Percentiles rank a stretch among this genome's conserved stretches.
phyloP scores from a whole-genome alignment of 2,888 invertebrate species.

The Microplitis manilae region DNA sequence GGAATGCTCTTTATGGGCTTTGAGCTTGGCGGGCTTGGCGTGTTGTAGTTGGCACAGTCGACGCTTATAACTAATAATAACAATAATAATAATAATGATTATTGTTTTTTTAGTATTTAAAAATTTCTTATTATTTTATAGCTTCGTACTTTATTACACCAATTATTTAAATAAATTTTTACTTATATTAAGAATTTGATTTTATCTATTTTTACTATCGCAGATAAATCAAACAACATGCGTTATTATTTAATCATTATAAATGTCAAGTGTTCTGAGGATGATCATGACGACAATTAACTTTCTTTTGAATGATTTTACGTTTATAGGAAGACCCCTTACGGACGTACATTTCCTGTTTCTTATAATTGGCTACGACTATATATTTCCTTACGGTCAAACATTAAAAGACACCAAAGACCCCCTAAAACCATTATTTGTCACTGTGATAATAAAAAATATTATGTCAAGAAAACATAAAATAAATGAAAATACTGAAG shows the following conservation, averaged over 20 bases:
- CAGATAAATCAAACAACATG: constrained; percentile 16
- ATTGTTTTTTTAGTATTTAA: too few species aligned
- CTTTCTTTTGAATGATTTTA: constrained; percentile 25
- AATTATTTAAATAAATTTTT: not conserved
- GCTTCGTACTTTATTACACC: not conserved
- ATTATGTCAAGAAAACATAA: not conserved
- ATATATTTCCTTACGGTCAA: not conserved
- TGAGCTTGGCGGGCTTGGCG: not conserved
- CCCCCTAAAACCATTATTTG: not conserved
- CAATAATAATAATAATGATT: not conserved
- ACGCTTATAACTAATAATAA: not conserved
- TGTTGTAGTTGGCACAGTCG: constrained; percentile 22
- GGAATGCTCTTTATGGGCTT: constrained; percentile 38
- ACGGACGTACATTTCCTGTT: constrained; percentile 30
- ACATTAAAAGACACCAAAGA: constrained; percentile 3
- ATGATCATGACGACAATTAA: constrained; percentile 7
- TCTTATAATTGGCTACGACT: constrained; percentile 19
- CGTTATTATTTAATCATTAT: not conserved
- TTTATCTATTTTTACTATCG: not conserved
- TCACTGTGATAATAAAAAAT: not conserved
- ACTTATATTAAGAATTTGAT: not conserved
- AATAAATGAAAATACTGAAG: not conserved
- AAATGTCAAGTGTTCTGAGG: constrained; percentile 5
- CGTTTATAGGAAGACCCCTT: constrained; percentile 19
- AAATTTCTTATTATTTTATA: too few species aligned